These are phyloP conservation scores for Festucalex cinctus DNA, from an alignment of 2,113 vertebrate genomes.

Conservation along the genomic window DNA sequence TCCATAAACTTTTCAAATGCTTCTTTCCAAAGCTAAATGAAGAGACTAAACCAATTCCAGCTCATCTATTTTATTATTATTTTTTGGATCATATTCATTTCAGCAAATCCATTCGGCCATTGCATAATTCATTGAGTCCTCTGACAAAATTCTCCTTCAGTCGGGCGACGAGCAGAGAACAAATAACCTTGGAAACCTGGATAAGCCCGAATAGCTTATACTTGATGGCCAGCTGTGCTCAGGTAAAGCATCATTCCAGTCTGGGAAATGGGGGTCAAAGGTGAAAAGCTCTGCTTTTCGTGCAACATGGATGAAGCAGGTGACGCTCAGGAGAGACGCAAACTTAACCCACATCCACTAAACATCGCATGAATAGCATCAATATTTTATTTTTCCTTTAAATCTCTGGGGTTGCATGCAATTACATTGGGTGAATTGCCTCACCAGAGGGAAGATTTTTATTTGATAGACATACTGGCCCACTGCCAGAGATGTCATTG, in stretches of 20 bases:
- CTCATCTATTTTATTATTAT: conserved; percentile 51
- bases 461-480: conserved; percentile 28
- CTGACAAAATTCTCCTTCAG: conserved; percentile 64
- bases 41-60: conserved; percentile 6
- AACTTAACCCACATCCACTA: not conserved
- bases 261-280: conserved; percentile 52
- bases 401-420: conserved; percentile 6
- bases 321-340: not conserved
- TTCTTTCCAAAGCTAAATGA: conserved; percentile 24
- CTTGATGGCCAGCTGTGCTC: conserved; percentile 56
- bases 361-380: not conserved
- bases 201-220: conserved; percentile 58
- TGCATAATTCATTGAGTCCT: conserved; percentile 64
- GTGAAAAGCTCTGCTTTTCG: conserved; percentile 37
- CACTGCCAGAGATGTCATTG: conserved; percentile 30
- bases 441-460: conserved; percentile 16
- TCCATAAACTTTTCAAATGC: conserved; percentile 19
- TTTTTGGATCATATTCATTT: conserved; percentile 62
- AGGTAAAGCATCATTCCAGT: conserved; percentile 51
- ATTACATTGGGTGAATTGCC: conserved; percentile 1
- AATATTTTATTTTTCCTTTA: not conserved
- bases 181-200: conserved; percentile 57
- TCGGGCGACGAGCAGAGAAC: conserved; percentile 40
- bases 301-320: conserved; percentile 18
- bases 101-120: conserved; percentile 59